Conservation (phyloP, 2,797 vertebrate species). For the Sebastes trivittatus region DNA sequence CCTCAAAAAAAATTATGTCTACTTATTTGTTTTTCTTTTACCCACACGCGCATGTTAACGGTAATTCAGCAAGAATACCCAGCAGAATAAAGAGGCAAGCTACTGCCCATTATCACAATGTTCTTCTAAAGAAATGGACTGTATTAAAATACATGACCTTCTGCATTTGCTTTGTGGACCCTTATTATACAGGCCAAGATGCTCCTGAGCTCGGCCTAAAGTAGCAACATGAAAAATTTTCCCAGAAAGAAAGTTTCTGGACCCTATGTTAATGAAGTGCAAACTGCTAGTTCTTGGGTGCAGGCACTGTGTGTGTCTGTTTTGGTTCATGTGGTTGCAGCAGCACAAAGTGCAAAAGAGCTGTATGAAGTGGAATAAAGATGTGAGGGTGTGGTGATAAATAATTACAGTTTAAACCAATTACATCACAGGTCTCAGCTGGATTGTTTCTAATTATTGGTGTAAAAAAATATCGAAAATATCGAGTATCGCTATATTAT, state of each 20-base stretch:
- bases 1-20: neutral
- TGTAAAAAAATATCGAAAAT: too few species aligned
- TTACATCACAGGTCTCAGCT: neutral
- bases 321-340: neutral
- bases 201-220: neutral
- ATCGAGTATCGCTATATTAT: too few species aligned
- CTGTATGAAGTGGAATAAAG: neutral
- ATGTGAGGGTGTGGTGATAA: neutral
- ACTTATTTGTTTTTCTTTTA: neutral
- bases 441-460: too few species aligned
- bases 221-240: neutral
- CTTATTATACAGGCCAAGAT: neutral
- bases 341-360: neutral
- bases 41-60: neutral
- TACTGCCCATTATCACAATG: neutral
- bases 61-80: neutral
- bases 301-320: neutral
- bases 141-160: neutral
- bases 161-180: neutral
- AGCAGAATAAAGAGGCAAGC: neutral
- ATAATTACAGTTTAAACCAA: neutral
- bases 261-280: neutral
- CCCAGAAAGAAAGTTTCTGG: neutral
- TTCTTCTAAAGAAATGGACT: neutral
- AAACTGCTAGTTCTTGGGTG: neutral